Evolutionary conservation across 2,797 vertebrate species (phyloP).

Genomic region (Onychomys leucogaster): DNA sequence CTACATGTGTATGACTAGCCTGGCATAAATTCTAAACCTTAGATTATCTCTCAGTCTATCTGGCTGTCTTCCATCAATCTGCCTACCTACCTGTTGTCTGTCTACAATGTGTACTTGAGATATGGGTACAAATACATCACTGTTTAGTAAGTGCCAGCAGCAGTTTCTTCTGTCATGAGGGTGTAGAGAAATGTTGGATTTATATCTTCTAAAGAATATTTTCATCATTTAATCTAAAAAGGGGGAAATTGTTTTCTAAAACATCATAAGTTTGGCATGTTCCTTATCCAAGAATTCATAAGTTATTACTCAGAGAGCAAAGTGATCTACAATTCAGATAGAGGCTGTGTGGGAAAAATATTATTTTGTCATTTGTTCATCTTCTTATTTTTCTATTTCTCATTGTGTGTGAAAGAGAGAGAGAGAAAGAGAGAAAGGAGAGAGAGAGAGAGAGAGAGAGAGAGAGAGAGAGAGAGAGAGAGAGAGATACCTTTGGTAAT

Average conservation of each 20-base stretch:
- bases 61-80: not conserved
- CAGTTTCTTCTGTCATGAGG: not conserved
- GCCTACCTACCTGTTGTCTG: not conserved
- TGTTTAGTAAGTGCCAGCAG: not conserved
- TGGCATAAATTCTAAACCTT: not conserved
- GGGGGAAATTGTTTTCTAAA: not conserved
- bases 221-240: not conserved
- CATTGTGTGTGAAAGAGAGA: not conserved
- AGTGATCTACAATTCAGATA: not conserved
- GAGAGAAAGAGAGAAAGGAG: fast-evolving
- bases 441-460: too few relatives aligned
- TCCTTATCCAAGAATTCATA: not conserved
- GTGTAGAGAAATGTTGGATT: not conserved
- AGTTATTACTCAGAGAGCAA: not conserved
- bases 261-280: not conserved
- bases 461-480: too few relatives aligned
- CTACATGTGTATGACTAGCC: not conserved
- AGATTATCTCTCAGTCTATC: not conserved
- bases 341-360: not conserved
- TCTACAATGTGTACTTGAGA: not conserved
- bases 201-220: not conserved
- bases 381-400: not conserved
- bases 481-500: not conserved
- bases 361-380: not conserved
- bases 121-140: not conserved